Evolutionary conservation across 2,888 invertebrate genomes (phyloP).

Genomic region (Entomobrya proxima): DNA sequence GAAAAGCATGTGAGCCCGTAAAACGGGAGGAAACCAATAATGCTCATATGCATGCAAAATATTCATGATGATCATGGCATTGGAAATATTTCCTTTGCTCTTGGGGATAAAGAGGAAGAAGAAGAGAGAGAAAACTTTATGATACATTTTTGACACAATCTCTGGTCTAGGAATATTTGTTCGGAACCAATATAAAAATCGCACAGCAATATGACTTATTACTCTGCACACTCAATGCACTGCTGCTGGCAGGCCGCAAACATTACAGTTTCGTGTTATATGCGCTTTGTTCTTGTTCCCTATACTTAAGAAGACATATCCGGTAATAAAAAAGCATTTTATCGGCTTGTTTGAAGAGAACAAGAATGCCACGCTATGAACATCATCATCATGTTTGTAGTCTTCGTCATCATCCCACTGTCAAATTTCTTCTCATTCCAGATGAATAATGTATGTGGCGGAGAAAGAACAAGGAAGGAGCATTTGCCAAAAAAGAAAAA

Average conservation of each 20-base stretch:
- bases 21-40: background rate
- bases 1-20: background rate
- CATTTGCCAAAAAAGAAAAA: slow-evolving; percentile 33
- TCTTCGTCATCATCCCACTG: slow-evolving; percentile 21
- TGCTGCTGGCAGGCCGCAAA: too few relatives aligned
- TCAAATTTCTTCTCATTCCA: slow-evolving; percentile 40
- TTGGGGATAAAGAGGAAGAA: background rate
- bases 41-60: slow-evolving; percentile 8
- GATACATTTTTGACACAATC: slow-evolving; percentile 24
- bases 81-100: background rate
- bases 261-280: background rate
- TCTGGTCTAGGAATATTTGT: background rate
- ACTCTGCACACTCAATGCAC: too few relatives aligned
- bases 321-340: slow-evolving; percentile 33
- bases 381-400: slow-evolving; percentile 17
- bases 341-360: slow-evolving; percentile 27
- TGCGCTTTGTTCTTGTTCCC: background rate
- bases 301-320: background rate
- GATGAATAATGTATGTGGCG: slow-evolving; percentile 47
- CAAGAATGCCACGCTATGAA: slow-evolving; percentile 18
- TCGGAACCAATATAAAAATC: background rate
- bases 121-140: background rate
- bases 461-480: slow-evolving; percentile 32
- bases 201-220: background rate
- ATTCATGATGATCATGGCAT: slow-evolving; percentile 15